A percentile compares a stretch with the other conserved stretches of the same genome.
phyloP scores from a whole-genome alignment of 2,888 invertebrate species.

The Ptychoptera contaminata region DNA sequence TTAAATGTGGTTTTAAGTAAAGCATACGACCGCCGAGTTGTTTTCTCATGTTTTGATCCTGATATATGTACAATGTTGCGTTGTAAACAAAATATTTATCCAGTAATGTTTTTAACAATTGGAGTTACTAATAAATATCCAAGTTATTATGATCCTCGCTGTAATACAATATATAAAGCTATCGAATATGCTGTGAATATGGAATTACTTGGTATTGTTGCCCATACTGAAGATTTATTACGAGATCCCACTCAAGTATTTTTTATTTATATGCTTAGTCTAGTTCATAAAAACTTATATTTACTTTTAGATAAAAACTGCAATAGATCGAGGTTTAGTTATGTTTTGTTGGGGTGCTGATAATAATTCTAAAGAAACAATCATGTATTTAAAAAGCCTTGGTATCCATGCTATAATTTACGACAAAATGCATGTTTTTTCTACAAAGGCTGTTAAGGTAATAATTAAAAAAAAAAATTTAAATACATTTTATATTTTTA shows the following conservation, averaged over 20 bases:
- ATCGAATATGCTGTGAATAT: constrained; percentile 67
- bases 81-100: constrained; percentile 91
- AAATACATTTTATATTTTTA: too few species aligned
- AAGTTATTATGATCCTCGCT: constrained; percentile 70
- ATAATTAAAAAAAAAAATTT: constrained; percentile 1
- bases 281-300: too few species aligned
- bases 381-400: constrained; percentile 69
- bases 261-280: constrained; percentile 6
- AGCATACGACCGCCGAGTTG: constrained; percentile 65
- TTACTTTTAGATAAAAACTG: constrained; percentile 46
- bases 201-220: constrained; percentile 77
- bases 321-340: constrained; percentile 64
- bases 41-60: constrained; percentile 92
- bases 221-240: constrained; percentile 82
- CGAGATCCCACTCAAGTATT: constrained; percentile 65
- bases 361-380: constrained; percentile 74
- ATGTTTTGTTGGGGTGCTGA: constrained; percentile 98
- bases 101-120: constrained; percentile 87
- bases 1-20: constrained; percentile 68
- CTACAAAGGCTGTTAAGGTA: constrained; percentile 27
- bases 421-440: constrained; percentile 63
- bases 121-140: constrained; percentile 55
- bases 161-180: constrained; percentile 64
- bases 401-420: constrained; percentile 94
- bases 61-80: constrained; percentile 89